These are phyloP conservation scores for Herpetotheres cachinnans DNA, from an alignment of 2,113 vertebrate species.

Conservation along the genomic window DNA sequence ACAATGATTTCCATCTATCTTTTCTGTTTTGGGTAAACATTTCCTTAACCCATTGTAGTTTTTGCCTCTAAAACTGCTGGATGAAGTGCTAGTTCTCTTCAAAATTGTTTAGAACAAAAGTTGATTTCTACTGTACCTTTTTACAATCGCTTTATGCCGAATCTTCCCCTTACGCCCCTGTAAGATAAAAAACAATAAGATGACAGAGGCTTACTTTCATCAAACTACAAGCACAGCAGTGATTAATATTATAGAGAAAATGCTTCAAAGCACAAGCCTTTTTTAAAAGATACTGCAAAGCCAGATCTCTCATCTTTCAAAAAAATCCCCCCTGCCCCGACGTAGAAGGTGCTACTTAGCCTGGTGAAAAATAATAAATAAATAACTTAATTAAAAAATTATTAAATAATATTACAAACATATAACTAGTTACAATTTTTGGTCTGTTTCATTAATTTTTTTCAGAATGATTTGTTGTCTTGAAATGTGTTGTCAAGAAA, in stretches of 20 bases:
- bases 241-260: not conserved
- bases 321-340: not conserved
- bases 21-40: not conserved
- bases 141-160: not conserved
- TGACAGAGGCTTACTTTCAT: not conserved
- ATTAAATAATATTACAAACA: not conserved
- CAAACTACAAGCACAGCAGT: not conserved
- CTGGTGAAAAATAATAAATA: not conserved
- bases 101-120: not conserved
- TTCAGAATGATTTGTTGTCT: not conserved
- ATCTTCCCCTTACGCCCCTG: not conserved
- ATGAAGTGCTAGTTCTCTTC: not conserved
- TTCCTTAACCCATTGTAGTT: not conserved
- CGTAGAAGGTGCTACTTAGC: not conserved
- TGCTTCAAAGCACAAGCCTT: not conserved
- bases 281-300: not conserved
- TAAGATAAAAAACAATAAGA: not conserved
- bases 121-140: not conserved
- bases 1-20: not conserved
- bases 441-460: not conserved
- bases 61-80: not conserved
- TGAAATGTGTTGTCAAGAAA: not conserved
- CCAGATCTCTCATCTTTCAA: not conserved
- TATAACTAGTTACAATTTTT: not conserved
- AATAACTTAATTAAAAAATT: rapidly evolving